Base-by-base conservation (phyloP, 2,888 invertebrate species). In the Tinea semifulvella region DNA sequence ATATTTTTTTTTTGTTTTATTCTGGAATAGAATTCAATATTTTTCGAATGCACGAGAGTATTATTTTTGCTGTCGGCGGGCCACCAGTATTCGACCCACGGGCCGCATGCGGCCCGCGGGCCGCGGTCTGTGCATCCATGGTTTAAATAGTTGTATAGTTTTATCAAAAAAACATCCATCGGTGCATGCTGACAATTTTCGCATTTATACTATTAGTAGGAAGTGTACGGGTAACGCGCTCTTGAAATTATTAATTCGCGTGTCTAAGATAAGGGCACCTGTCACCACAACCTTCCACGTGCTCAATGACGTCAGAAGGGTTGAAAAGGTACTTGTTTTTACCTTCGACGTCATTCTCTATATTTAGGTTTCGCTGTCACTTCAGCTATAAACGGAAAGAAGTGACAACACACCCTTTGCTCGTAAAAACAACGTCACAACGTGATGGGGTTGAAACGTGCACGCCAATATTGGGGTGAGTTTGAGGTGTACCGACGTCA, bases 371-470 rank as follows among this genome's bases (percentile, higher is more conserved):
- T 40, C 20, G 22, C 40, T 40, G 40, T 40, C 40, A 40, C 20
- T 22, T 20, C 22, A 10, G 40, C n/a, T 40, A 40, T 38, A 40
- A 40, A 40, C 40, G 40, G n/a, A 40, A 40, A 22, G 20, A 40
- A 40, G n/a, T 22, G 36, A 36, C 36, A 40, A 22, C 40, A 40
- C 40, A 22, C 40, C 40, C 40, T 17, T 20, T 5, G 40, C 40
- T 40, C 40, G 40, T 40, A 40, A 40, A 40, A 40, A 40, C 40
- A 22, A 40, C 40, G 40, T 40, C 40, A 40, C 20, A 38, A 11
- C 18, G 16, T 13, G 36, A 36, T 36, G 16, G 36, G 36, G 36
- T 36, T 36, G 36, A 31, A 31, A 31, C 14, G 11, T 31, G 31
- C 7, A 31, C 31, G 31, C 14, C 31, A 31, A 7, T 14, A 31